phyloP scores from a whole-genome alignment of 2,888 invertebrate species.

The Dicyrtomina minuta region DNA sequence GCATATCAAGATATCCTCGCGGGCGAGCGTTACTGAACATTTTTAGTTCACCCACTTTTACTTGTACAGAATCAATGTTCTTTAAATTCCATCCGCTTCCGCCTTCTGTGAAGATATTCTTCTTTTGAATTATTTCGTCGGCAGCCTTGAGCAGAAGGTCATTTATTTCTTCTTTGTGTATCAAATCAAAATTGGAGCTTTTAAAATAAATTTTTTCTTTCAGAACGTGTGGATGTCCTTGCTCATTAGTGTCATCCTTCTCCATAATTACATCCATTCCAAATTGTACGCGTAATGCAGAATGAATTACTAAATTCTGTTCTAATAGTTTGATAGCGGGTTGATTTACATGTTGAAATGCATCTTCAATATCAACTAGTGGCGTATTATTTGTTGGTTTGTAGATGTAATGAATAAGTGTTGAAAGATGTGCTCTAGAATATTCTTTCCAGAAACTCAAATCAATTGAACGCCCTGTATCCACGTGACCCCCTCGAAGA shows the following conservation, averaged over 20 bases:
- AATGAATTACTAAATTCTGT: neutral
- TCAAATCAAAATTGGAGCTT: neutral
- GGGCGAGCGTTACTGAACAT: neutral
- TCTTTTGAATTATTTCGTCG: neutral
- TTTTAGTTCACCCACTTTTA: neutral
- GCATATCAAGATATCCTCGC: neutral
- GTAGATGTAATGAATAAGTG: too few relatives aligned
- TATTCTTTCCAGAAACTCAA: too few relatives aligned
- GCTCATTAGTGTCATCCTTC: neutral
- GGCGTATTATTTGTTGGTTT: too few relatives aligned
- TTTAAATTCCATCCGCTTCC: neutral
- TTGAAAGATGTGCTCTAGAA: too few relatives aligned
- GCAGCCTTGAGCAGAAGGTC: neutral
- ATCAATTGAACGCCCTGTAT: too few relatives aligned
- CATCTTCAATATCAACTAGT: too few relatives aligned
- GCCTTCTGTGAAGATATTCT: neutral
- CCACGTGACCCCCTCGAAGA: too few relatives aligned
- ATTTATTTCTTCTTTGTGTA: neutral
- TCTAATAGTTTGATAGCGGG: neutral
- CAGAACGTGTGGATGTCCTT: neutral
- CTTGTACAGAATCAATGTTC: neutral
- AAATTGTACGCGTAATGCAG: neutral
- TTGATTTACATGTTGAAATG: too few relatives aligned
- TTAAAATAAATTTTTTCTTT: constrained; percentile 2
- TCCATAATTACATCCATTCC: neutral